A percentile compares a stretch with the other conserved stretches of the same genome.
phyloP scores from a whole-genome alignment of 2,888 invertebrate species.

The Anagyrus pseudococci region DNA sequence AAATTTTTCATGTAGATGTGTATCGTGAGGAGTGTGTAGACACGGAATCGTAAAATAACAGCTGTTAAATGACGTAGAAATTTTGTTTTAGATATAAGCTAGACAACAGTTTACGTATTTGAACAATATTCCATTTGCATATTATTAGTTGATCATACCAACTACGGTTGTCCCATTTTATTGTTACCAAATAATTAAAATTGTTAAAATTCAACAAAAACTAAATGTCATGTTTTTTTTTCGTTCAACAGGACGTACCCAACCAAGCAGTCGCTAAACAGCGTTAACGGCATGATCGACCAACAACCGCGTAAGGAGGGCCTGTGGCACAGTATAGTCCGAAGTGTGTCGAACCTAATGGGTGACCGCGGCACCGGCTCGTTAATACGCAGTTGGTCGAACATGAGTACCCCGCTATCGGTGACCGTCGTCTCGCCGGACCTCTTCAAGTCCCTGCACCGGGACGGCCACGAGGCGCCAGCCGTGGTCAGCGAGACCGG shows the following conservation, averaged over 20 bases:
- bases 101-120: too few species aligned
- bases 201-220: neutral
- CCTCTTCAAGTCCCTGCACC: constrained; percentile 45
- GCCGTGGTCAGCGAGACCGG: constrained; percentile 1
- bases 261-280: constrained; percentile 34
- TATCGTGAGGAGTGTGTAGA: too few species aligned
- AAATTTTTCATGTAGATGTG: too few species aligned
- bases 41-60: too few species aligned
- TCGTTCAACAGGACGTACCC: constrained; percentile 35
- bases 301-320: constrained; percentile 43
- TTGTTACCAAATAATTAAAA: neutral
- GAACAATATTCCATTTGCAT: neutral
- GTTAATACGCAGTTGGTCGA: constrained; percentile 40
- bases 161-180: neutral
- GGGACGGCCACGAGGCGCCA: constrained; percentile 32
- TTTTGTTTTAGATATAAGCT: neutral
- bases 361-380: constrained; percentile 45
- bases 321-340: constrained; percentile 44
- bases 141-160: neutral
- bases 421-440: constrained; percentile 50
- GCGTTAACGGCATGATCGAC: constrained; percentile 8
- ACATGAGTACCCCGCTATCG: constrained; percentile 46
- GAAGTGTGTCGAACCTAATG: constrained; percentile 41
- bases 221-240: neutral
- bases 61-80: neutral